phyloP scores from a whole-genome alignment of 2,888 invertebrate genomes.

The Drosophila anceps region DNA sequence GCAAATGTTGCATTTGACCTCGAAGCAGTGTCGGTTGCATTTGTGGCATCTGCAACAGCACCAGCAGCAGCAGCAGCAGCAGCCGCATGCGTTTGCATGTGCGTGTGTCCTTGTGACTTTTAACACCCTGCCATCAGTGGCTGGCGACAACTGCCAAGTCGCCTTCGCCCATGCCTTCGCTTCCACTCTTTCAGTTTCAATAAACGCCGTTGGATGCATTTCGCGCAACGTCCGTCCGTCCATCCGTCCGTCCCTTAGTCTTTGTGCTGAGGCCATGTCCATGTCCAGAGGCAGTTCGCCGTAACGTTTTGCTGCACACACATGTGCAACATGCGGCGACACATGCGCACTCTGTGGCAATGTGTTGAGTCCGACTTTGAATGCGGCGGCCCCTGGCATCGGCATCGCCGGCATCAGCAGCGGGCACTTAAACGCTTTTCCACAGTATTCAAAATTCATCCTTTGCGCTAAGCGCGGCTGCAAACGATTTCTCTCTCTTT shows the following conservation, averaged over 20 bases:
- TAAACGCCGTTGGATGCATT: slow-evolving; percentile 69
- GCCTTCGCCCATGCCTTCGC: slow-evolving; percentile 24
- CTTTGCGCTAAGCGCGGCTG: slow-evolving; percentile 33
- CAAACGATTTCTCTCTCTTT: slow-evolving; percentile 7
- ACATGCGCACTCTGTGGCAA: slow-evolving; percentile 50
- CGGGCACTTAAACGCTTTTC: slow-evolving; percentile 55
- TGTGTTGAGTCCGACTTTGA: slow-evolving; percentile 71
- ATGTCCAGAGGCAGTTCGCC: slow-evolving; percentile 54
- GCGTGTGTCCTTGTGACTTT: slow-evolving; percentile 81
- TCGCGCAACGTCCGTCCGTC: slow-evolving; percentile 50
- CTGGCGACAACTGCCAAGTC: slow-evolving; percentile 65
- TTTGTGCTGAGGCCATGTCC: slow-evolving; percentile 31
- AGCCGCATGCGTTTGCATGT: slow-evolving; percentile 30
- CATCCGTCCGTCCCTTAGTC: not conserved
- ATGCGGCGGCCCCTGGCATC: slow-evolving; percentile 5
- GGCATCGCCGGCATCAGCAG: slow-evolving; percentile 14
- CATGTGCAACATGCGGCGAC: slow-evolving; percentile 79
- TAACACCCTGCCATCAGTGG: slow-evolving; percentile 64
- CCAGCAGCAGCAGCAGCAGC: not conserved
- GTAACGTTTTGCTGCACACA: slow-evolving; percentile 58
- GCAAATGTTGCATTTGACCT: slow-evolving; percentile 58
- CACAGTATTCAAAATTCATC: slow-evolving; percentile 16
- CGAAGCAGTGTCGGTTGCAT: slow-evolving; percentile 28
- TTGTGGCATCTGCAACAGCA: slow-evolving; percentile 35
- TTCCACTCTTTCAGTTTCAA: slow-evolving; percentile 58